A percentile compares a stretch with the other conserved stretches of the same genome.
Conservation (phyloP, 2,797 vertebrate species). For the Coregonus ussuriensis region DNA sequence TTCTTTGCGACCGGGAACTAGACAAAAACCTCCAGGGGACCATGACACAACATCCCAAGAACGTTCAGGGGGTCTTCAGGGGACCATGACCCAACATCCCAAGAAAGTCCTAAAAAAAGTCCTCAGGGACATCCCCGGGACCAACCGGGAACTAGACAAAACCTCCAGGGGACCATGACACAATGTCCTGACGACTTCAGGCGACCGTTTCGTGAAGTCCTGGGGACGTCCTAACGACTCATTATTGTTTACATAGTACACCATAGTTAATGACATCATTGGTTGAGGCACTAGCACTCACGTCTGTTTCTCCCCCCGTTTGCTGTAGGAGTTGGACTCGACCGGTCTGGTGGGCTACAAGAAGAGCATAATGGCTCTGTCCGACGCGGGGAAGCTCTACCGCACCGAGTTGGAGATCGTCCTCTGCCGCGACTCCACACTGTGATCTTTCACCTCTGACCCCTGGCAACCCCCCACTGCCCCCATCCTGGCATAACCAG, state of each 20-base stretch:
- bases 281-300: not conserved
- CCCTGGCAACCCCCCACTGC: slow-evolving; percentile 10
- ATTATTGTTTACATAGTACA: not conserved
- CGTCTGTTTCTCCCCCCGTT: slow-evolving; percentile 1
- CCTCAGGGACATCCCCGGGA: too few relatives aligned
- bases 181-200: too few relatives aligned
- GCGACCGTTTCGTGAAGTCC: too few relatives aligned
- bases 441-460: slow-evolving; percentile 77
- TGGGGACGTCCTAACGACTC: too few relatives aligned
- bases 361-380: slow-evolving; percentile 93
- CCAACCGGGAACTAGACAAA: too few relatives aligned
- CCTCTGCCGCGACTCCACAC: slow-evolving; percentile 88
- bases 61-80: too few relatives aligned
- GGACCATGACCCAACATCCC: too few relatives aligned
- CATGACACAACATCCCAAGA: too few relatives aligned
- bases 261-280: not conserved
- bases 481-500: slow-evolving; percentile 54
- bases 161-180: too few relatives aligned
- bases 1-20: too few relatives aligned
- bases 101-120: too few relatives aligned
- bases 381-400: slow-evolving; percentile 91
- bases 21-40: too few relatives aligned
- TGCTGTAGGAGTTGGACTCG: slow-evolving; percentile 81
- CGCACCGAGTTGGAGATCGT: slow-evolving; percentile 94
- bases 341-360: slow-evolving; percentile 85